A percentile compares a stretch with the other conserved stretches of the same genome.
These are phyloP conservation scores for Sphenodon punctatus DNA, from an alignment of 2,797 vertebrate genomes.

Conservation along the genomic window DNA sequence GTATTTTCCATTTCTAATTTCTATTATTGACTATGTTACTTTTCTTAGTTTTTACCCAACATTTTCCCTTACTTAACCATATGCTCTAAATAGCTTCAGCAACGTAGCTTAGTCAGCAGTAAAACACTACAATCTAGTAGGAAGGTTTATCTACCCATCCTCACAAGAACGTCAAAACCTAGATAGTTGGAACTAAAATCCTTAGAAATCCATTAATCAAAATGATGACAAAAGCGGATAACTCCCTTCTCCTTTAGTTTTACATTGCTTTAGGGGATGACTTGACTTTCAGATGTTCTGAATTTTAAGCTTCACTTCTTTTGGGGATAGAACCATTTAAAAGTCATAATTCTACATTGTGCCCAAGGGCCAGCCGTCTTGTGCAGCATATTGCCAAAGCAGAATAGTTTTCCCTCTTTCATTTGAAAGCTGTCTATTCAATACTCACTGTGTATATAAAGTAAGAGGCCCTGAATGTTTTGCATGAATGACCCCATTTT, in stretches of 20 bases:
- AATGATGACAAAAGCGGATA: background rate
- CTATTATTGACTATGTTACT: background rate
- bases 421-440: background rate
- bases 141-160: background rate
- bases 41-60: background rate
- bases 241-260: background rate
- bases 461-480: too few species aligned
- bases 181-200: background rate
- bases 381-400: background rate
- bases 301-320: background rate
- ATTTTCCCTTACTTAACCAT: slow-evolving; percentile 8
- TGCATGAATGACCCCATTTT: too few species aligned
- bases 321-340: background rate
- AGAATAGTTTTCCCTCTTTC: background rate
- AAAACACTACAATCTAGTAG: background rate
- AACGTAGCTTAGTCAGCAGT: background rate
- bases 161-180: background rate
- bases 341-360: background rate
- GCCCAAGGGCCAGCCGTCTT: background rate
- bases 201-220: background rate
- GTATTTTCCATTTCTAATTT: background rate
- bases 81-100: background rate
- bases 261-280: background rate
- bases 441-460: background rate
- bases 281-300: background rate